Conservation (phyloP, 1,140 invertebrate genomes). For the Drosophila micromelanica region DNA sequence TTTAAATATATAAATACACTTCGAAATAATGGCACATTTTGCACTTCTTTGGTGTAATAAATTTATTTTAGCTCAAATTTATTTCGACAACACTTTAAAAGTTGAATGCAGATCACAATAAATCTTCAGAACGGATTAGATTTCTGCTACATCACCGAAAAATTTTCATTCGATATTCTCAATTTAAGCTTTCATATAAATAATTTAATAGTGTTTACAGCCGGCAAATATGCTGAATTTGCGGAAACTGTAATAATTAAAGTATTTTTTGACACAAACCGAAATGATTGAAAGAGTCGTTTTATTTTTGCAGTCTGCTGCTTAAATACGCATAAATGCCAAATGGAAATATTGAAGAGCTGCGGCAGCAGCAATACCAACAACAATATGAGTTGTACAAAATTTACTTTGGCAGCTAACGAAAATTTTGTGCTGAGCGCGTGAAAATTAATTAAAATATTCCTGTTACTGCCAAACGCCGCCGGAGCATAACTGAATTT, state of each 20-base stretch:
- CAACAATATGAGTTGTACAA: constrained; percentile 32
- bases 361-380: constrained; percentile 27
- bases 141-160: not conserved
- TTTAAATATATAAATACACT: too few species aligned
- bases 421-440: constrained; percentile 81
- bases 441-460: constrained; percentile 84
- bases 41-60: not conserved
- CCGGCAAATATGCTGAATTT: constrained; percentile 29
- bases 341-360: constrained; percentile 41
- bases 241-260: constrained; percentile 34
- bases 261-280: constrained; percentile 22
- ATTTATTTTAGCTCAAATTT: too few species aligned
- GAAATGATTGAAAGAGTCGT: constrained; percentile 23
- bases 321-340: constrained; percentile 52
- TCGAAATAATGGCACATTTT: not conserved
- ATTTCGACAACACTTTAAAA: too few species aligned
- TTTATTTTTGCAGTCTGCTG: constrained; percentile 30
- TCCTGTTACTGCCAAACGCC: constrained; percentile 73
- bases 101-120: constrained; percentile 2
- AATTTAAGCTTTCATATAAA: not conserved
- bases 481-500: constrained; percentile 83
- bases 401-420: constrained; percentile 52
- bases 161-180: not conserved
- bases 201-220: constrained; percentile 10
- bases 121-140: not conserved